These are phyloP conservation scores for Plestiodon gilberti DNA, from an alignment of 2,113 vertebrate species.

Conservation along the genomic window DNA sequence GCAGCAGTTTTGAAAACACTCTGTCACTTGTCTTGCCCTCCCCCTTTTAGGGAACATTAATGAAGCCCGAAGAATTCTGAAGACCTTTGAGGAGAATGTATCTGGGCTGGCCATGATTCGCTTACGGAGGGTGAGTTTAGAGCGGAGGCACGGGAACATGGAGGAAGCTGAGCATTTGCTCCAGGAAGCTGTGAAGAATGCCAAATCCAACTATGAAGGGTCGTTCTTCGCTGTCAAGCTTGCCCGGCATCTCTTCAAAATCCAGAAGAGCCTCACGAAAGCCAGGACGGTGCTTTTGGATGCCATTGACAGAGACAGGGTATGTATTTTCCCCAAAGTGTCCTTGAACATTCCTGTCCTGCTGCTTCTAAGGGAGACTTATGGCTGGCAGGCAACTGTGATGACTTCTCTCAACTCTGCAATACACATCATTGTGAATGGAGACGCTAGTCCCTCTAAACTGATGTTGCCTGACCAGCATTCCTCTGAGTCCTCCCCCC, in stretches of 20 bases:
- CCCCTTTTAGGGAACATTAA: slow-evolving; percentile 86
- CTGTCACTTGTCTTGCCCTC: slow-evolving; percentile 22
- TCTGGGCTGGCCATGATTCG: slow-evolving; percentile 93
- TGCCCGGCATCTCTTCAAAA: slow-evolving; percentile 90
- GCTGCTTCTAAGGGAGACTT: fast-evolving
- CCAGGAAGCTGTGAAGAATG: slow-evolving; percentile 87
- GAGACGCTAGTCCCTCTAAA: slow-evolving; percentile 86
- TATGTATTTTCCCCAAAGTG: slow-evolving; percentile 69
- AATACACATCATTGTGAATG: slow-evolving; percentile 61
- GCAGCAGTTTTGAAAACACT: background rate
- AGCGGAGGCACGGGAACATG: slow-evolving; percentile 93
- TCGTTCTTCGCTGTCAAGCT: slow-evolving; percentile 96
- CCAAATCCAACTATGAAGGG: slow-evolving; percentile 82
- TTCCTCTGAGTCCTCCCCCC: background rate
- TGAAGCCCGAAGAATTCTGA: slow-evolving; percentile 91
- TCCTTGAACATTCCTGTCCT: fast-evolving
- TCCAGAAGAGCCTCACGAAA: slow-evolving; percentile 89
- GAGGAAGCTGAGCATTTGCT: slow-evolving; percentile 90
- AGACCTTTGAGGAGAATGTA: slow-evolving; percentile 85
- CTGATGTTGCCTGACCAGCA: slow-evolving; percentile 76
- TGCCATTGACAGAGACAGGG: slow-evolving; percentile 93
- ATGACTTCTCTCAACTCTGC: slow-evolving; percentile 72
- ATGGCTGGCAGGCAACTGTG: slow-evolving; percentile 77
- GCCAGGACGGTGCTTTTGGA: slow-evolving; percentile 94
- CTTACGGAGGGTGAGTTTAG: slow-evolving; percentile 92